Base-by-base conservation (phyloP, 2,113 vertebrate species). In the Chionodraco myersi region DNA sequence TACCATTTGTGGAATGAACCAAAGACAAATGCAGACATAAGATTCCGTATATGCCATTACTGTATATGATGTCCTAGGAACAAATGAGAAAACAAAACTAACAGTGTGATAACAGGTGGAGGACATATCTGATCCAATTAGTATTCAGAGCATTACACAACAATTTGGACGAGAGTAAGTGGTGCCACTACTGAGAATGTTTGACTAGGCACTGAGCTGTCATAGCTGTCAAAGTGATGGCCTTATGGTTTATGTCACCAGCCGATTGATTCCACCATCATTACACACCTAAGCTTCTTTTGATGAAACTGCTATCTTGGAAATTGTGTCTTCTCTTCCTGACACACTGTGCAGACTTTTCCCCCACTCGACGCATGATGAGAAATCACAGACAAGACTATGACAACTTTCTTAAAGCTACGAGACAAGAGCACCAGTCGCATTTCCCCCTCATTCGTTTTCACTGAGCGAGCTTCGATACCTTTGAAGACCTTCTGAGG, bases 251-350 rank as follows among this genome's bases (percentile, higher is more conserved):
- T 79, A 59, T 77, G 75, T 86, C 75, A 54, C 62, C 34, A 47
- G 52, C 47, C 60, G 41, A 91, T 47, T 64, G 84, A 86, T 87
- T 70, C 72, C 72, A 21, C 74, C 67, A 53, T 87, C 79, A 83
- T 88, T 82, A 84, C 82, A 82, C 77, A 75, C 71, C 44, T 75
- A 72, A 88, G 82, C 75, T 83, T 71, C 73, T 85, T 87, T 79
- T 88, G 81, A 84, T 90, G 83, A 86, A 84, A 84, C 72, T 51
- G 76, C 76, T 63, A 79, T 87, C 71, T 73, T 0, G 60, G 79
- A 89, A 84, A 87, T 79, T 66, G 52, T 79, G 77, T 75, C 72
- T 66, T 75, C 61, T 61, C 52, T 61, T 56, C 49, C 45, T 58
- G 72, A 26, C 58, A 10, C 56, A 51, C 23, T 56, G 51, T 44